These are phyloP conservation scores for Lucilia cuprina DNA, from an alignment of 1,140 invertebrate species.

Conservation along the genomic window DNA sequence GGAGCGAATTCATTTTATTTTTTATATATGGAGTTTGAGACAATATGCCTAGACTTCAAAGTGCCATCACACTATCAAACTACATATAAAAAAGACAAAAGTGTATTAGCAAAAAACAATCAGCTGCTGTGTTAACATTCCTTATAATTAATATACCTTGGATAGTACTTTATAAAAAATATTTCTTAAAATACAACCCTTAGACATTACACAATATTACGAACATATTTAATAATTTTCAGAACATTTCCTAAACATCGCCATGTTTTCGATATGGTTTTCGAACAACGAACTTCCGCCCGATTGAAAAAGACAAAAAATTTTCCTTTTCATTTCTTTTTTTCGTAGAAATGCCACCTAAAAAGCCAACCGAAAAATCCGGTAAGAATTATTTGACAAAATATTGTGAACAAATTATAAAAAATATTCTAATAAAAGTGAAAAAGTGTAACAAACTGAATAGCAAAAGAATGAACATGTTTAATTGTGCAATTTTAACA, in stretches of 20 bases:
- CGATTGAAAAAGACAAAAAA: conserved; percentile 50
- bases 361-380: conserved; percentile 72
- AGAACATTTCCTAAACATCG: conserved; percentile 27
- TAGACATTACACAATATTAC: background rate
- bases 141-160: too few species aligned
- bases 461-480: conserved; percentile 10
- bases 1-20: too few species aligned
- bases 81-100: too few species aligned
- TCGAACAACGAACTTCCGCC: conserved; percentile 51
- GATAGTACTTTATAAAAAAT: too few species aligned
- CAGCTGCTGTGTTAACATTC: too few species aligned
- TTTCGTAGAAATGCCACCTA: conserved; percentile 71
- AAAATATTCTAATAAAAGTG: conserved; percentile 12
- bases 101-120: too few species aligned
- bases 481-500: conserved; percentile 4
- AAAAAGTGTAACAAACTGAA: background rate
- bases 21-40: too few species aligned
- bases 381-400: conserved; percentile 62
- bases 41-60: too few species aligned
- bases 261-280: conserved; percentile 25
- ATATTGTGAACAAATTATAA: conserved; percentile 19
- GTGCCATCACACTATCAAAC: too few species aligned
- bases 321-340: conserved; percentile 62
- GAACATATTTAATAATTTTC: background rate
- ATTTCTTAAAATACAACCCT: background rate